These are phyloP conservation scores for Metalampra italica DNA, from an alignment of 2,888 invertebrate species.

Conservation along the genomic window DNA sequence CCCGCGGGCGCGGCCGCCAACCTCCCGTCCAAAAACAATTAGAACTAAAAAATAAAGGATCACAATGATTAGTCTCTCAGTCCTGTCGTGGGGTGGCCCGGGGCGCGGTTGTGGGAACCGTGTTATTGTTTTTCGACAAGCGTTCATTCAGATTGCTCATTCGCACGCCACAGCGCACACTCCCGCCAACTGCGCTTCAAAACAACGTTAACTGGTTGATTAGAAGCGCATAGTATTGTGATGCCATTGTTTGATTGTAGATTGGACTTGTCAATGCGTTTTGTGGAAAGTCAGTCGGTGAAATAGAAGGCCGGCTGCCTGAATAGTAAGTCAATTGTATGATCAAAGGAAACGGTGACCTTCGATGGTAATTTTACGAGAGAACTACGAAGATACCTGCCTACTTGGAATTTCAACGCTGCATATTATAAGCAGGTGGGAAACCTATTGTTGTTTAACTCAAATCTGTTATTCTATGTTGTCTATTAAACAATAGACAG, in stretches of 20 bases:
- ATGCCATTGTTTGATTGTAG: background rate
- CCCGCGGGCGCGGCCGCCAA: conserved; percentile 58
- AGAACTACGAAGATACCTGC: too few relatives aligned
- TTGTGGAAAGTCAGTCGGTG: background rate
- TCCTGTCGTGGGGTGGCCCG: conserved; percentile 34
- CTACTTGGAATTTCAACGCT: too few relatives aligned
- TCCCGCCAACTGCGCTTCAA: conserved; percentile 26
- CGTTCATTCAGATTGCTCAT: conserved; percentile 47
- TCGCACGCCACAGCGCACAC: conserved; percentile 27
- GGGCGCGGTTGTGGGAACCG: conserved; percentile 64
- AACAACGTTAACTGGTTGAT: conserved; percentile 32
- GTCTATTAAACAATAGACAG: conserved; percentile 1
- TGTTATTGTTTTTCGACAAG: conserved; percentile 48
- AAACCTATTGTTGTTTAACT: too few relatives aligned
- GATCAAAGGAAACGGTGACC: too few relatives aligned
- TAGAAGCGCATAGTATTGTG: background rate
- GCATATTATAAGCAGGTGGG: too few relatives aligned
- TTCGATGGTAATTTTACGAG: too few relatives aligned
- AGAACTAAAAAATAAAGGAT: conserved; percentile 46
- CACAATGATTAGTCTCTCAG: conserved; percentile 22
- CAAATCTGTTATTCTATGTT: background rate
- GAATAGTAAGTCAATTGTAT: too few relatives aligned
- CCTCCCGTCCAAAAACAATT: conserved; percentile 68
- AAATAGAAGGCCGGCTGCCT: too few relatives aligned
- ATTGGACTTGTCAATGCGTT: background rate